Base-by-base conservation (phyloP, 2,113 vertebrate species). In the Thinocorus orbignyianus region DNA sequence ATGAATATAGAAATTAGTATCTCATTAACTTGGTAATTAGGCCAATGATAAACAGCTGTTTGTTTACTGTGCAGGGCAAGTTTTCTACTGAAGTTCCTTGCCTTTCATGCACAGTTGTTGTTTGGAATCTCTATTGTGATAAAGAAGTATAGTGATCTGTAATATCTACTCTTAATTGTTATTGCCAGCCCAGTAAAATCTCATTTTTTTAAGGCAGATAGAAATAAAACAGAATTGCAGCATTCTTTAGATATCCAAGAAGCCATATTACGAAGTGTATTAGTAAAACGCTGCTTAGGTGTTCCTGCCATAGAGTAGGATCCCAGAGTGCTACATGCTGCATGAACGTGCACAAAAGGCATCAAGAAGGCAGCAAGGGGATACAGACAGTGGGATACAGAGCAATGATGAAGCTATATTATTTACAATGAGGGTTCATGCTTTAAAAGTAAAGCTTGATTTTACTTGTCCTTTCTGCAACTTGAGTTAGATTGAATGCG, bases 11-110 rank as follows among this genome's bases (percentile, higher is more conserved):
- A 98, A 99, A 99, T 99, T 98, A 99, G 95, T 98, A 98, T 99
- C 98, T 99, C 98, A 98, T 99, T 99, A 99, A 97, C 98, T 98
- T 97, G 98, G 98, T 99, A 99, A 99, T 99, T 99, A 99, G 98
- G 97, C 97, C 98, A 98, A 95, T 98, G 98, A 98, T 98, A 98
- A 98, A 98, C 98, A 99, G 98, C 98, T 99, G 98, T 98, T 98
- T 98, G 95, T 97, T 97, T 97, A 98, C 95, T 93, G 60, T 97
- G 97, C 92, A 93, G 96, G 97, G 96, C 97, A 97, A 97, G 92
- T 97, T 98, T 98, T 97, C 94, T 91, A 68, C 83, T 44, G 73
- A 93, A 97, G 94, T 97, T 98, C 97, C 96, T 97, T 98, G 93
- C 97, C 79, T 98, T 97, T 81, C 93, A 95, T 94, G 95, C 97